Evolutionary conservation across 2,888 invertebrate species (phyloP).

Genomic region (Oxystoma pomonae): DNA sequence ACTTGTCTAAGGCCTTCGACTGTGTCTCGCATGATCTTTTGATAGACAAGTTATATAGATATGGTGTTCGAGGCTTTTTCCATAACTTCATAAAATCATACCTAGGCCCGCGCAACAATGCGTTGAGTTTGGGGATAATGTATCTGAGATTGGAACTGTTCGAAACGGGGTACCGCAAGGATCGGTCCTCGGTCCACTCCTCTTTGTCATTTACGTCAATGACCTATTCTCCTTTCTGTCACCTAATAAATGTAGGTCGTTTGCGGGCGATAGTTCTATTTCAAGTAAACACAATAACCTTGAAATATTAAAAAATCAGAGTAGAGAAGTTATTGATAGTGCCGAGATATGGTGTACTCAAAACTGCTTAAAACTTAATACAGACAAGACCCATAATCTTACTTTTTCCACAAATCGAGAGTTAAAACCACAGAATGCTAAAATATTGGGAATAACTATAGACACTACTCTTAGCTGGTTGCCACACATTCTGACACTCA

Average conservation of each 20-base stretch:
- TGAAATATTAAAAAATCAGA: not conserved
- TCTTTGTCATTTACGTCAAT: not conserved
- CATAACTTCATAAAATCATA: not conserved
- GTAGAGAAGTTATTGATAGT: not conserved
- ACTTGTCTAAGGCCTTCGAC: constrained; percentile 13
- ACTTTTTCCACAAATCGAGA: not conserved
- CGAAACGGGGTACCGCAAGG: not conserved
- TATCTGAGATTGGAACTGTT: not conserved
- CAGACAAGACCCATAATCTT: not conserved
- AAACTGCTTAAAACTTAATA: not conserved
- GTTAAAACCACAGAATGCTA: not conserved
- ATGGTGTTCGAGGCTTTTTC: not conserved
- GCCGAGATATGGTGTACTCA: not conserved
- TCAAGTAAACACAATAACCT: not conserved
- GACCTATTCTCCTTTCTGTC: not conserved
- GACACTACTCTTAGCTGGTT: not conserved
- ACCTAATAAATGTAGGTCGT: not conserved
- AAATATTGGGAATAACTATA: not conserved
- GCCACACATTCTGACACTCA: not conserved
- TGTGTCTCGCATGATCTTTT: constrained; percentile 6
- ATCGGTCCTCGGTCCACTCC: not conserved
- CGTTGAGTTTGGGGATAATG: not conserved
- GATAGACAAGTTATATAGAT: not conserved
- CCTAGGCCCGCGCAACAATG: not conserved
- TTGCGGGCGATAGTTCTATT: not conserved